phyloP scores from a whole-genome alignment of 2,797 vertebrate species.

The Neomorphus geoffroyi region DNA sequence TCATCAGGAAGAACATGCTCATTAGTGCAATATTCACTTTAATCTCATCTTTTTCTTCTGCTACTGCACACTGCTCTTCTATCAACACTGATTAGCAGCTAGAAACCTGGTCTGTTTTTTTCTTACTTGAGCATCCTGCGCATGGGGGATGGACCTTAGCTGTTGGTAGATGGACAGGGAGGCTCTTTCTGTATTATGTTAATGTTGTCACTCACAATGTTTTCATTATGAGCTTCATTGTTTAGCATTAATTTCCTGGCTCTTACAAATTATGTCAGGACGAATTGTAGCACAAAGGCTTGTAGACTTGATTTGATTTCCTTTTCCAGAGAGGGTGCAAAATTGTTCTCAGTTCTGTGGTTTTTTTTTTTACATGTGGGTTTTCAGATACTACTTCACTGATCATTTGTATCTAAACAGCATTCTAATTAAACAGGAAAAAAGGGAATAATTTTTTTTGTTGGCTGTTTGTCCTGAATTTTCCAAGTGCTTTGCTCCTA shows the following conservation, averaged over 20 bases:
- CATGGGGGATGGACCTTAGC: neutral
- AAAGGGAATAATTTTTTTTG: neutral
- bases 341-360: neutral
- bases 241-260: constrained; percentile 41
- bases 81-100: constrained; percentile 34
- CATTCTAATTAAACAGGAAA: neutral
- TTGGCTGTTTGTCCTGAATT: neutral
- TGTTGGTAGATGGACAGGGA: neutral
- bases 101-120: constrained; percentile 19
- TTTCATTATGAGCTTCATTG: constrained; percentile 51
- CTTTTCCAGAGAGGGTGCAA: neutral
- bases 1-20: constrained; percentile 48
- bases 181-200: neutral
- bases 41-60: constrained; percentile 53
- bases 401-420: neutral
- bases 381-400: neutral
- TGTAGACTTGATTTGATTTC: constrained; percentile 33
- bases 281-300: constrained; percentile 29
- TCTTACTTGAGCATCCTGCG: neutral
- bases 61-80: constrained; percentile 6
- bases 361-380: neutral
- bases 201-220: constrained; percentile 17
- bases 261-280: constrained; percentile 17
- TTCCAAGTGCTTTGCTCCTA: neutral
- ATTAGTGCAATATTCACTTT: constrained; percentile 62